A percentile compares a stretch with the other conserved stretches of the same genome.
These are phyloP conservation scores for Dinomys branickii DNA, from an alignment of 2,113 vertebrate species.

Conservation along the genomic window DNA sequence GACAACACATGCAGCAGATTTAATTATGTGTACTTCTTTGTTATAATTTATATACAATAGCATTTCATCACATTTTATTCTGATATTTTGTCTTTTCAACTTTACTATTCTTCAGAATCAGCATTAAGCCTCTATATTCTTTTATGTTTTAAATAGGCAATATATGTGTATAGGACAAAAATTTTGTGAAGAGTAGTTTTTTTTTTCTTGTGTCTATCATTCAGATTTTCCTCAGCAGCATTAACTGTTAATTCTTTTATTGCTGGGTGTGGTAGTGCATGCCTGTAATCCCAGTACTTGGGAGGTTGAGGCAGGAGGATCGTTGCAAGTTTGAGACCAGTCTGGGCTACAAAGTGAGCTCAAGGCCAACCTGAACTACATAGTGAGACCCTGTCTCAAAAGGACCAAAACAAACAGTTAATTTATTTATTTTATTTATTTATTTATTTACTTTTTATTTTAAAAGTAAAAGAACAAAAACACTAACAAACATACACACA, in stretches of 20 bases:
- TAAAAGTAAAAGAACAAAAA: no score
- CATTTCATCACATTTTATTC: background rate
- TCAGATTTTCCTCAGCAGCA: background rate
- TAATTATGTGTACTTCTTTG: background rate
- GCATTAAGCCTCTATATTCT: background rate
- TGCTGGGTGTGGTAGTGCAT: no score
- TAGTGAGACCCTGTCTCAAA: no score
- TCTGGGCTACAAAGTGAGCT: no score
- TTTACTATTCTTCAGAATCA: slow-evolving; percentile 5
- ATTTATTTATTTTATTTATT: no score
- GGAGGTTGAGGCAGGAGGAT: no score
- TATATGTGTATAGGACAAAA: background rate
- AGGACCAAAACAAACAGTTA: no score
- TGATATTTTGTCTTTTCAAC: slow-evolving; percentile 5
- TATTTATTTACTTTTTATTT: no score
- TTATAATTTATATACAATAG: background rate
- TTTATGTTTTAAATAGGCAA: slow-evolving; percentile 47
- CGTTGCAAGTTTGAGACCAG: no score
- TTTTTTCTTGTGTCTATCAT: background rate
- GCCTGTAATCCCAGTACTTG: no score
- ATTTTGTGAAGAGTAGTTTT: slow-evolving; percentile 48
- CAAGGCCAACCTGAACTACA: no score
- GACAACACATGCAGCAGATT: background rate
- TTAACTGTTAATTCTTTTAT: background rate
- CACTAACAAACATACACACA: no score